Base-by-base conservation (phyloP, 2,797 vertebrate species). In the Lerista edwardsae region DNA sequence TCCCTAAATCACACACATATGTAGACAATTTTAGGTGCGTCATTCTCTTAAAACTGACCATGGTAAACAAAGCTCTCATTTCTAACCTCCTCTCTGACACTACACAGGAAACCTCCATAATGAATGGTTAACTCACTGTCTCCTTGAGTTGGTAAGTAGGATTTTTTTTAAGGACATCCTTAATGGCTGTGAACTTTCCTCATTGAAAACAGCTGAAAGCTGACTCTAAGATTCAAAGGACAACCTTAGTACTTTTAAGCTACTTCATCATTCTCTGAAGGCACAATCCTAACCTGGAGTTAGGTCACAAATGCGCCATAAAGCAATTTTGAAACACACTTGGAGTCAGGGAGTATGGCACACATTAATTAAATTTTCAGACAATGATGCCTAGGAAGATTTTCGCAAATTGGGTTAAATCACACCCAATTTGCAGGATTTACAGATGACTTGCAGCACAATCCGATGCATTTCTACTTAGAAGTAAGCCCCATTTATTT, bases 391-490 rank as follows among this genome's bases (percentile, higher is more conserved):
- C 10, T 15, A 36, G 57, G 2, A 79, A 23, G 12, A 7, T 12
- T 73, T 51, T 75, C 51, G 51, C 41, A 75, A 44, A 88, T 82
- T 73, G 76, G 76, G 59, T 87, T 80, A 44, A 55, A 90, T 65
- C 71, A 83, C 31, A 36, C 74, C n/a, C 88, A 84, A 86, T 67
- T 84, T n/a, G n/a, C 64, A 81, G 83, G 12, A 4, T 71, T n/a
- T 21, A 23, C 27, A 86, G 87, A 83, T 80, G 68, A 92, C 80
- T 84, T 55, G 8, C 51, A 55, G 15, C 47, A 11, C 47, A 47
- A 47, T 11, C 47, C 47, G 7, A 55, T 55, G 1, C 15, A 19
- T 55, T 3, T 55, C 14, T 55, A 17, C 14, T 55, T 55, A 15
- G 51, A 55, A 55, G 15, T 55, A 55, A 55, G 51, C 15, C 51